Percentiles rank a stretch among this genome's conserved stretches.
phyloP scores from a whole-genome alignment of 2,797 vertebrate species.

The Diplodus puntazzo region DNA sequence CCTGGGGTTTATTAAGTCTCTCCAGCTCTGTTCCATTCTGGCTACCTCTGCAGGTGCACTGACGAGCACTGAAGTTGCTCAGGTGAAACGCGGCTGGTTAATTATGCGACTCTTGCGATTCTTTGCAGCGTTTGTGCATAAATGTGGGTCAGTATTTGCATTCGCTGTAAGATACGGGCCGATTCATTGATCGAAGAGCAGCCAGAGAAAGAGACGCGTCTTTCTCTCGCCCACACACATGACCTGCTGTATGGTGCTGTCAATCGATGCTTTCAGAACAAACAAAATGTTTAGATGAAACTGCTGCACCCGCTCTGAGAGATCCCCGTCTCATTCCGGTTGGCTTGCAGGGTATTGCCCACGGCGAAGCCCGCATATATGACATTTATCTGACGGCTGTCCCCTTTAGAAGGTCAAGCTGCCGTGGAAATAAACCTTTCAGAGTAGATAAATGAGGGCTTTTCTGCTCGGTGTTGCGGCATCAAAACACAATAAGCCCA shows the following conservation, averaged over 20 bases:
- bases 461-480: conserved; percentile 30
- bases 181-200: conserved; percentile 40
- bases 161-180: conserved; percentile 19
- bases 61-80: conserved; percentile 2
- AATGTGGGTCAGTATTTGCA: conserved; percentile 35
- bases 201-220: neutral
- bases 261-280: conserved; percentile 27
- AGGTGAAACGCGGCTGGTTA: neutral
- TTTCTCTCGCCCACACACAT: conserved; percentile 34
- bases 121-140: conserved; percentile 32
- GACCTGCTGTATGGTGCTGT: conserved; percentile 27
- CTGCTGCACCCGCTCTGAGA: conserved; percentile 24
- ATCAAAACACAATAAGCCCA: conserved; percentile 40
- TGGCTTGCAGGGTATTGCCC: conserved; percentile 37
- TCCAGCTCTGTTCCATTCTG: neutral
- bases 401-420: conserved; percentile 63
- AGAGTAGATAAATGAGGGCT: conserved; percentile 50
- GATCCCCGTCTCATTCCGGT: conserved; percentile 26
- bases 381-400: conserved; percentile 61
- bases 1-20: conserved; percentile 42
- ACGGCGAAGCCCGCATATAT: conserved; percentile 8
- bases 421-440: conserved; percentile 59
- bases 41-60: conserved; percentile 25
- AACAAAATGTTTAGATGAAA: conserved; percentile 35
- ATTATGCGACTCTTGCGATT: conserved; percentile 21